These are phyloP conservation scores for Galleria mellonella DNA, from an alignment of 1,140 invertebrate species.

Conservation along the genomic window DNA sequence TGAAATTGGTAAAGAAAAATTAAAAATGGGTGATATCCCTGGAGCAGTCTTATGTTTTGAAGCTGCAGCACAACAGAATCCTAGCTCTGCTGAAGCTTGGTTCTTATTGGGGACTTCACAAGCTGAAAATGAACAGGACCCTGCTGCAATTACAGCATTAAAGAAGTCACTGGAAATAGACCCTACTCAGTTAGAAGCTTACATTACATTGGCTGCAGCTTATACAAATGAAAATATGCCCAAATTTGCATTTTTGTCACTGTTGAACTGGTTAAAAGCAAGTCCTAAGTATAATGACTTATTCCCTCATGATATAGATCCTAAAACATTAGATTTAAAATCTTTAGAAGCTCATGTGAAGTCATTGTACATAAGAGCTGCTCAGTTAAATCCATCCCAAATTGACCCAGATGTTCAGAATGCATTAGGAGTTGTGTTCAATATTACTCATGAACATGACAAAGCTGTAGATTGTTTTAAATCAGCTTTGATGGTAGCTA, in stretches of 20 bases:
- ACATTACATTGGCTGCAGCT: constrained; percentile 93
- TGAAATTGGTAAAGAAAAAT: constrained; percentile 87
- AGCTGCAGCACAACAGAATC: constrained; percentile 91
- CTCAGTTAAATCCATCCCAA: constrained; percentile 82
- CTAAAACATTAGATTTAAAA: constrained; percentile 48
- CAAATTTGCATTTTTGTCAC: constrained; percentile 81
- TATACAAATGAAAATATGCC: constrained; percentile 96
- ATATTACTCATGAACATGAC: constrained; percentile 94
- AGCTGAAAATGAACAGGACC: constrained; percentile 91
- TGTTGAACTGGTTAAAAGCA: constrained; percentile 89
- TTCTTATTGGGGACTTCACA: constrained; percentile 89
- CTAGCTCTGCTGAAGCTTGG: constrained; percentile 88
- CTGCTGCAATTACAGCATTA: constrained; percentile 90
- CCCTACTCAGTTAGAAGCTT: constrained; percentile 86
- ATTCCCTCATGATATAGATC: constrained; percentile 71
- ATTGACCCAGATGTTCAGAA: constrained; percentile 97
- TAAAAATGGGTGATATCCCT: constrained; percentile 92
- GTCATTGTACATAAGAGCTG: constrained; percentile 90
- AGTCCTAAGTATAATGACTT: constrained; percentile 91
- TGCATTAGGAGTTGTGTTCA: constrained; percentile 96
- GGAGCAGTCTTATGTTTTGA: constrained; percentile 98
- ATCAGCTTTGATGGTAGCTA: constrained; percentile 88
- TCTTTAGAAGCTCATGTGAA: constrained; percentile 77
- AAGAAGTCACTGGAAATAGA: constrained; percentile 90
- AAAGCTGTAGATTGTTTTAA: constrained; percentile 98